Percentiles rank a stretch among this genome's conserved stretches.
Conservation (phyloP, 2,888 invertebrate species). For the Imbricaverruca yamaguchii region DNA sequence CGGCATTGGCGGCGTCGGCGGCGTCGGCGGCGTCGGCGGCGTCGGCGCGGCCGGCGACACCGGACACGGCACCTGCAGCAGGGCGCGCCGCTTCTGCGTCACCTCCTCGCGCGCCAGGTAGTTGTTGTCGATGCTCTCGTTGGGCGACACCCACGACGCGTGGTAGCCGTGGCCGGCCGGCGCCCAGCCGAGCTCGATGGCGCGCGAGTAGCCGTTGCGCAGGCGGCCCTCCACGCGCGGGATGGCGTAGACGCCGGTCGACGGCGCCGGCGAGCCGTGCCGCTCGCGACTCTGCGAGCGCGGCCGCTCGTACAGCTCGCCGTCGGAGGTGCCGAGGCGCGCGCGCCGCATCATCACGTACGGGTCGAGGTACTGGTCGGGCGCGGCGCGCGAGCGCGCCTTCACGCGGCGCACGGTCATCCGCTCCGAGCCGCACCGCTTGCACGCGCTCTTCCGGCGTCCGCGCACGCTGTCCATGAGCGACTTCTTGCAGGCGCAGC, state of each 20-base stretch:
- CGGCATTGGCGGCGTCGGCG: neutral
- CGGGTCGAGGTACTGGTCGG: constrained; percentile 57
- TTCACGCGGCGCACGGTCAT: neutral
- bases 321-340: constrained; percentile 45
- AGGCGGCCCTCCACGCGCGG: neutral
- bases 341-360: constrained; percentile 75
- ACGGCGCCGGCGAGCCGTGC: neutral
- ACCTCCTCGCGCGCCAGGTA: neutral
- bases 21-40: neutral
- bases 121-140: constrained; percentile 3
- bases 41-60: neutral
- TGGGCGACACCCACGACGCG: neutral
- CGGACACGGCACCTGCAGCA: constrained; percentile 6
- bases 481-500: neutral
- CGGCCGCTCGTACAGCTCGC: neutral
- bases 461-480: constrained; percentile 14
- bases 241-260: neutral
- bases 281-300: neutral
- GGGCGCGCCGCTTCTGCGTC: neutral
- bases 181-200: neutral
- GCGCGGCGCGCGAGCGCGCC: constrained; percentile 36
- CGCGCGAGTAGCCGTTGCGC: neutral
- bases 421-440: neutral
- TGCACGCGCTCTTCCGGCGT: neutral
- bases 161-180: neutral